Percentiles rank a stretch among this genome's conserved stretches.
These are phyloP conservation scores for Apodemus sylvaticus DNA, from an alignment of 2,113 vertebrate species.

Conservation along the genomic window DNA sequence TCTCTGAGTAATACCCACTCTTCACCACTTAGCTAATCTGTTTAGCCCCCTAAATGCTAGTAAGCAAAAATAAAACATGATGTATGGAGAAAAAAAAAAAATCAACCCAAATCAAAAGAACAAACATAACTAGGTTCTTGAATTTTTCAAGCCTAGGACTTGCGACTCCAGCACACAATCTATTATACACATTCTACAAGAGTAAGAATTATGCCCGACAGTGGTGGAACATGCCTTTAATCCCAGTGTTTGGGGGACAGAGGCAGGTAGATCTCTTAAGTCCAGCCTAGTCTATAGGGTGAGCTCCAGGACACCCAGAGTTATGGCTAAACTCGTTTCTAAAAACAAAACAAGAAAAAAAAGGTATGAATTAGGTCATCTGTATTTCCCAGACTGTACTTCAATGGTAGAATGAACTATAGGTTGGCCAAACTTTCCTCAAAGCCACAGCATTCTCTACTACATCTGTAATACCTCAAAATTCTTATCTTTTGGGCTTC, in stretches of 20 bases:
- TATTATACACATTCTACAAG: not conserved
- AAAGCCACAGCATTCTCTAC: not conserved
- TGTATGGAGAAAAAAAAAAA: not conserved
- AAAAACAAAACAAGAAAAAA: not conserved
- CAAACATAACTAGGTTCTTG: slow-evolving; percentile 1
- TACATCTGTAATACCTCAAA: not conserved
- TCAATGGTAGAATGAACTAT: not conserved
- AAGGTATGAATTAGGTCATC: not conserved
- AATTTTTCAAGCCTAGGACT: not conserved
- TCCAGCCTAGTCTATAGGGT: not conserved
- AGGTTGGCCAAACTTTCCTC: not conserved
- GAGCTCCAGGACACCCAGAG: not conserved
- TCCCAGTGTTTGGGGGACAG: not conserved
- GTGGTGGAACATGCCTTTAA: not conserved
- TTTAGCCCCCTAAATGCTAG: not conserved
- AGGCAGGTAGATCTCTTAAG: not conserved
- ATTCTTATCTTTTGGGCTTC: not conserved
- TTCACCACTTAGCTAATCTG: not conserved
- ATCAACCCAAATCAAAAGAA: too few species aligned
- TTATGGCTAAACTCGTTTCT: not conserved
- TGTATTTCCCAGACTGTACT: not conserved
- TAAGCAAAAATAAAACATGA: not conserved
- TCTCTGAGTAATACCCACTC: not conserved
- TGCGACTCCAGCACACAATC: not conserved
- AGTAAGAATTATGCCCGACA: not conserved